Evolutionary conservation across 2,113 vertebrate genomes (phyloP), one percentile per base, ranked within the genome.

Genomic region (Nycticebus coucang): DNA sequence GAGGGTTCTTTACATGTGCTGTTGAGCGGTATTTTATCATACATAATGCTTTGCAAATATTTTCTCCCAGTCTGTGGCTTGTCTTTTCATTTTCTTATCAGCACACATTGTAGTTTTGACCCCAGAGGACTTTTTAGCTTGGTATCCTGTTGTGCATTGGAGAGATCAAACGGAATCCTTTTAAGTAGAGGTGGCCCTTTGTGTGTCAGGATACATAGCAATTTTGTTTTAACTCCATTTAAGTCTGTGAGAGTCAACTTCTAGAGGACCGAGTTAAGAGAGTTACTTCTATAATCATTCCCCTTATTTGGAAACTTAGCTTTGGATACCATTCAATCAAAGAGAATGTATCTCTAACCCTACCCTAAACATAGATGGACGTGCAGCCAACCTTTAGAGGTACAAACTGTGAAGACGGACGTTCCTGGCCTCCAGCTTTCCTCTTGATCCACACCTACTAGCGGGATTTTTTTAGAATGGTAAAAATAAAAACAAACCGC

Each of bases 61-160:
- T 83, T 94, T 85, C 7, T 64, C 15, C 18, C 21, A 68, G 8
- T 53, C 28, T 41, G 4, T 71, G 14, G 30, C 2, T 77, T 82
- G 11, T 15, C 64, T 79, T 78, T 96, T 82, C 41, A 90, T 83
- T 71, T 89, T 94, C 41, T 77, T 68, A 90, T 12, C 11, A 57
- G 12, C 69, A 13, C 83, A 21, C 24, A 57, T 87, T 90, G 19
- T 19, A 37, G 10, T 89, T 93, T 81, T 87, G 15, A 74, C 77
- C 19, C 30, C 64, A 90, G 62, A 41, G 26, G 24, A 79, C 62
- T 89, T 79, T 85, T 33, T 83, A 33, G 37, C 68, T 3, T 81
- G 21, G 2, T 24, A 57, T 80, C 35, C 87, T 92, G 1, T 85
- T 93, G 24, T 85, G 74, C 81, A 53, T 84, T 81, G 30, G 30